These are phyloP conservation scores for Latrodectus hesperus DNA, from an alignment of 2,888 invertebrate species.

Conservation along the genomic window DNA sequence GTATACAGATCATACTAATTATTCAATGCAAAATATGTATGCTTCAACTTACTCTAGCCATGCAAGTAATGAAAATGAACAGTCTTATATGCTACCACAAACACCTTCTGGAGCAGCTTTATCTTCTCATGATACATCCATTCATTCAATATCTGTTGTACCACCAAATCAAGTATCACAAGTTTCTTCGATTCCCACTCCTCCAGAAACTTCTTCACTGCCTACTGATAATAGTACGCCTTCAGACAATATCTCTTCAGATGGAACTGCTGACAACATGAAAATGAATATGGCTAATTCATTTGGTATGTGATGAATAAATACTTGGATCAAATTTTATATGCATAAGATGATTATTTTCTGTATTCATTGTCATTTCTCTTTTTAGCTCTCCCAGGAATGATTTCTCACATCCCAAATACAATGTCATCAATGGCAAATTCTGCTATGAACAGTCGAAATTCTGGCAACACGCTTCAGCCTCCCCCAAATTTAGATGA, in stretches of 20 bases:
- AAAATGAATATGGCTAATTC: conserved; percentile 61
- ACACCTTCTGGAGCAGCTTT: conserved; percentile 25
- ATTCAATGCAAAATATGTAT: conserved; percentile 56
- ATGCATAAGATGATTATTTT: background rate
- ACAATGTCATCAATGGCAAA: conserved; percentile 60
- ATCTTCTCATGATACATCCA: conserved; percentile 43
- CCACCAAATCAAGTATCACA: conserved; percentile 53
- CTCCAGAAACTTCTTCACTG: conserved; percentile 62
- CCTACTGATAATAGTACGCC: conserved; percentile 33
- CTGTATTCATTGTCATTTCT: too few species aligned
- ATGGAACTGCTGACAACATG: conserved; percentile 40
- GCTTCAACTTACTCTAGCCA: conserved; percentile 42
- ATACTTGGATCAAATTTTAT: background rate
- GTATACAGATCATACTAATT: conserved; percentile 52
- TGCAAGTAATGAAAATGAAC: conserved; percentile 33
- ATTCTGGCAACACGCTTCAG: conserved; percentile 59
- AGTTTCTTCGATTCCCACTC: conserved; percentile 66
- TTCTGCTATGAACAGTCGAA: conserved; percentile 33
- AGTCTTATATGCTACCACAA: conserved; percentile 45
- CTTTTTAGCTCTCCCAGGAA: conserved; percentile 49
- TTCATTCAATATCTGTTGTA: conserved; percentile 24
- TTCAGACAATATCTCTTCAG: conserved; percentile 29
- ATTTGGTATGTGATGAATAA: conserved; percentile 43
- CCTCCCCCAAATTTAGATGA: conserved; percentile 70
- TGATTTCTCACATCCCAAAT: conserved; percentile 34